Percentiles rank a stretch among this genome's conserved stretches.
Evolutionary conservation across 2,797 vertebrate genomes (phyloP).

Genomic region (Gouania willdenowi): DNA sequence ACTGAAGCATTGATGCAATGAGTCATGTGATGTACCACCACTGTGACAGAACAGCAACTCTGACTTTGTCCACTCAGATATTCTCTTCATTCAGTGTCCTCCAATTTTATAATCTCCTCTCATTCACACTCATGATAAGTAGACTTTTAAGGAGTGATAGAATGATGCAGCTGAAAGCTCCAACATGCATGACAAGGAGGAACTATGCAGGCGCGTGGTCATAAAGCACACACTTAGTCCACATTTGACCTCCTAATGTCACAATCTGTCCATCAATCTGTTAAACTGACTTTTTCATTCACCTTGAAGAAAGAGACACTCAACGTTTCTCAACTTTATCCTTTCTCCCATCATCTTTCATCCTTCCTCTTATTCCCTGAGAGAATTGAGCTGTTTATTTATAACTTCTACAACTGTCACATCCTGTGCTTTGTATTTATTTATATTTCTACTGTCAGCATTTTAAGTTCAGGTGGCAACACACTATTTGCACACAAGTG

Average conservation of each 20-base stretch:
- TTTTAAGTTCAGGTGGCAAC: slow-evolving; percentile 14
- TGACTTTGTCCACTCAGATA: slow-evolving; percentile 37
- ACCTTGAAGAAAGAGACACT: background rate
- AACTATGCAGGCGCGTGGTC: background rate
- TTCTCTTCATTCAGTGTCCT: slow-evolving; percentile 43
- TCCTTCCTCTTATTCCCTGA: slow-evolving; percentile 4
- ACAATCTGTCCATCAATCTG: slow-evolving; percentile 22
- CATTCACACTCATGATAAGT: slow-evolving; percentile 14
- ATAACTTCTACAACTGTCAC: slow-evolving; percentile 9
- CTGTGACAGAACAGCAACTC: slow-evolving; percentile 1
- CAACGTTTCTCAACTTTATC: background rate
- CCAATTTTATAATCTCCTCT: background rate
- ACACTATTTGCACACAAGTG: too few relatives aligned
- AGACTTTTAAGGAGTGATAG: slow-evolving; percentile 12
- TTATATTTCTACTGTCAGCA: background rate
- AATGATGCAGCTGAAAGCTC: slow-evolving; percentile 4
- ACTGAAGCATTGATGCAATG: background rate
- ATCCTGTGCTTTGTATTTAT: background rate
- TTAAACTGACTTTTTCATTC: background rate
- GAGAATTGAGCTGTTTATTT: slow-evolving; percentile 20
- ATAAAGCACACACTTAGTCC: slow-evolving; percentile 3
- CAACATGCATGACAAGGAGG: background rate
- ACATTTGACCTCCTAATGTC: slow-evolving; percentile 23
- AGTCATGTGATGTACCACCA: background rate
- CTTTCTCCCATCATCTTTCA: slow-evolving; percentile 1